Evolutionary conservation across 2,797 vertebrate genomes (phyloP).

Genomic region (Siniperca undulata): DNA sequence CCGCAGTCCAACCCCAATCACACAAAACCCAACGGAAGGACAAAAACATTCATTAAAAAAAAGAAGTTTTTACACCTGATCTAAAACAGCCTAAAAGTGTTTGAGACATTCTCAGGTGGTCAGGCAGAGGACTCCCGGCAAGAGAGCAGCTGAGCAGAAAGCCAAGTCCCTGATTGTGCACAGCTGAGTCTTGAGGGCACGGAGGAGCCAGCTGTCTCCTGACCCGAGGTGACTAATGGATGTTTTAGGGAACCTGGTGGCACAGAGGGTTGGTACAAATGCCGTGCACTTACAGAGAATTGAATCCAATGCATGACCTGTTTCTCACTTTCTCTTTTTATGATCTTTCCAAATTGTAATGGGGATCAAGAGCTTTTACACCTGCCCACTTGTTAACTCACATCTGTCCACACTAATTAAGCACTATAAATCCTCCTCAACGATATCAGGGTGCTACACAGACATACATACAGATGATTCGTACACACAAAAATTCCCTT

Average conservation of each 20-base stretch:
- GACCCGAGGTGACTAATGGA: slow-evolving; percentile 55
- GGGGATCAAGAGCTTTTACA: slow-evolving; percentile 12
- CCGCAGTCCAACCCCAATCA: not conserved
- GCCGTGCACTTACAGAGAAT: slow-evolving; percentile 14
- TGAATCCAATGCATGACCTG: not conserved
- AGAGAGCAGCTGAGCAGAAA: slow-evolving; percentile 52
- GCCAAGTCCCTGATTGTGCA: slow-evolving; percentile 36
- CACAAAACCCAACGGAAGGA: not conserved
- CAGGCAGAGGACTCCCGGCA: not conserved
- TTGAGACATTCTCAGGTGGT: slow-evolving; percentile 50
- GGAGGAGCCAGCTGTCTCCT: slow-evolving; percentile 52
- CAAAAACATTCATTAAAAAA: not conserved
- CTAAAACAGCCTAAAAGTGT: slow-evolving; percentile 28
- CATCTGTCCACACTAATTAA: slow-evolving; percentile 20
- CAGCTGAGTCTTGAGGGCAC: slow-evolving; percentile 45
- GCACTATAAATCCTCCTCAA: not conserved
- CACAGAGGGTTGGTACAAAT: slow-evolving; percentile 6
- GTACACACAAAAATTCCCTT: slow-evolving; percentile 4
- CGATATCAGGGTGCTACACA: not conserved
- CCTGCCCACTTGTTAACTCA: slow-evolving; percentile 40
- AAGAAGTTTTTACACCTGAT: slow-evolving; percentile 54
- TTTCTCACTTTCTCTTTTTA: slow-evolving; percentile 4
- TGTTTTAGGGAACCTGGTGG: slow-evolving; percentile 52
- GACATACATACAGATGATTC: slow-evolving; percentile 1
- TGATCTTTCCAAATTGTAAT: not conserved